Percentiles rank a stretch among this genome's conserved stretches.
Evolutionary conservation across 2,888 invertebrate genomes (phyloP).

Genomic region (Eretmocerus hayati): DNA sequence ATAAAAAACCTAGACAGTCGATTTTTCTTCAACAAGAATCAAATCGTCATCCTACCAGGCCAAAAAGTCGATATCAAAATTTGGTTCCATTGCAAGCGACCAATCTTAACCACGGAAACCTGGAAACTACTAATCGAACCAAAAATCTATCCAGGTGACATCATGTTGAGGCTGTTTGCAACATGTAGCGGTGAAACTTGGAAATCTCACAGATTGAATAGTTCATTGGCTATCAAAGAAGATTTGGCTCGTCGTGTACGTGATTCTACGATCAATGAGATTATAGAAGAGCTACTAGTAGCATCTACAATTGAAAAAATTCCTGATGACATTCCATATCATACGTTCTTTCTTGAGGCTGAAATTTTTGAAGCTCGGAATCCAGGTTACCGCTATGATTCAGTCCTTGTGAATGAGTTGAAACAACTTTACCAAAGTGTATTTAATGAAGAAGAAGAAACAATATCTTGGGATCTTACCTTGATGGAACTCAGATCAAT

Average conservation of each 20-base stretch:
- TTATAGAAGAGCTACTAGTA: slow-evolving; percentile 26
- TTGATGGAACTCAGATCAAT: slow-evolving; percentile 26
- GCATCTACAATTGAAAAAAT: neutral
- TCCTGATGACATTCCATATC: slow-evolving; percentile 19
- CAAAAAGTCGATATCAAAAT: slow-evolving; percentile 47
- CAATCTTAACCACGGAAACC: slow-evolving; percentile 46
- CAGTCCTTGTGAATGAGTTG: slow-evolving; percentile 23
- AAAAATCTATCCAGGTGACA: slow-evolving; percentile 24
- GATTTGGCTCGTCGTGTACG: slow-evolving; percentile 25
- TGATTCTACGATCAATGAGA: slow-evolving; percentile 23
- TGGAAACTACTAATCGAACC: slow-evolving; percentile 52
- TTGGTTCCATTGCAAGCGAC: slow-evolving; percentile 47
- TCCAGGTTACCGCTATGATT: slow-evolving; percentile 27
- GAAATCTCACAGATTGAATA: neutral
- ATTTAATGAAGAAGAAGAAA: neutral
- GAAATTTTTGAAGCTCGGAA: slow-evolving; percentile 32
- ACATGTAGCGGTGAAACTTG: neutral
- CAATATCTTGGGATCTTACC: slow-evolving; percentile 29
- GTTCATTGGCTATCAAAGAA: slow-evolving; percentile 19
- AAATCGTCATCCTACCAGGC: slow-evolving; percentile 51
- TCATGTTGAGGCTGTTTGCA: slow-evolving; percentile 4
- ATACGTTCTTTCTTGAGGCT: slow-evolving; percentile 26
- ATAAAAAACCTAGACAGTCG: slow-evolving; percentile 33
- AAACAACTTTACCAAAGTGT: slow-evolving; percentile 21
- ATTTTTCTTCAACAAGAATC: slow-evolving; percentile 56